These are phyloP conservation scores for Pocillopora meandrina DNA, from an alignment of 92 coral and sea anemone species.

Conservation along the genomic window DNA sequence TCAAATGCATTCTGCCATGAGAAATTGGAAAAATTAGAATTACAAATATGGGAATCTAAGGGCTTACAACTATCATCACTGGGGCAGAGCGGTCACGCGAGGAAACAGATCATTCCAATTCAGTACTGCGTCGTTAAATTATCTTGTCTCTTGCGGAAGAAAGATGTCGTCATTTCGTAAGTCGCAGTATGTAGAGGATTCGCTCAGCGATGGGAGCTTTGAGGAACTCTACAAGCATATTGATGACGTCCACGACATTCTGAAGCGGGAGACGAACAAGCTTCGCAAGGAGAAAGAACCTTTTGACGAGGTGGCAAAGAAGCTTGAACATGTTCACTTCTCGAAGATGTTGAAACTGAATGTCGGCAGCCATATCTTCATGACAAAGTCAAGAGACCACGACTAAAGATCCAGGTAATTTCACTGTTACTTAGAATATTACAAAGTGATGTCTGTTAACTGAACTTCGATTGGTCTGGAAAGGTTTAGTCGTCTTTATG, in stretches of 20 bases:
- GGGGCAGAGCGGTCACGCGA: no score
- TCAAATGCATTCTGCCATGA: no score
- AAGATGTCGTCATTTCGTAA: background rate
- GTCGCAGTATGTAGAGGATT: background rate
- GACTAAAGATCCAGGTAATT: slow-evolving; percentile 4
- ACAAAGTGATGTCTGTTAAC: background rate
- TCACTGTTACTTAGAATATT: background rate
- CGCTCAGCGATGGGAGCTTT: background rate
- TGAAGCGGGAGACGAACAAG: background rate
- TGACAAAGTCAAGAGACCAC: background rate
- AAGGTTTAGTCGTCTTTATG: no score
- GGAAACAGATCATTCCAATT: no score
- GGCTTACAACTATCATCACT: no score
- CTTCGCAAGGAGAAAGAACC: slow-evolving; percentile 58
- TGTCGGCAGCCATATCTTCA: slow-evolving; percentile 24
- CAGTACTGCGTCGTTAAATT: no score
- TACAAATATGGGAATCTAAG: no score
- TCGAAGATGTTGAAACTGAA: slow-evolving; percentile 43
- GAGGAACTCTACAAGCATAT: background rate
- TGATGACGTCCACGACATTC: background rate
- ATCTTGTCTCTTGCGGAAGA: background rate
- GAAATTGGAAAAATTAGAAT: no score
- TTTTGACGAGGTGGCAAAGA: slow-evolving; percentile 57
- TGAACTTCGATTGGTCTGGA: background rate
- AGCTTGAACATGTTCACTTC: slow-evolving; percentile 56